Base-by-base conservation (phyloP, 2,113 vertebrate genomes). In the Petrocephalus zakoni region DNA sequence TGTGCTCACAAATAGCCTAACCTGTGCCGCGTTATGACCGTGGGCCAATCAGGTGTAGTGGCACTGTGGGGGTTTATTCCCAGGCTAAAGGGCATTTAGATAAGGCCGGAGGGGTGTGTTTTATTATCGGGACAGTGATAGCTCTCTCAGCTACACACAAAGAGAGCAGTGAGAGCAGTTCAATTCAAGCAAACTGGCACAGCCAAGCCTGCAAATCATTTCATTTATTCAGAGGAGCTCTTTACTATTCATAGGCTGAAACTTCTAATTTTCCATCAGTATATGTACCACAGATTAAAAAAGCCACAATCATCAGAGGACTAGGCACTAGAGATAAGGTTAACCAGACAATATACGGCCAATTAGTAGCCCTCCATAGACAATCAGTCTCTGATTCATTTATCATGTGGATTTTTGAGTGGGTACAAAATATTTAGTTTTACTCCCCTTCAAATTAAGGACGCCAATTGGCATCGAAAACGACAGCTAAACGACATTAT, bases 261-360 rank as follows among this genome's bases (percentile, higher is more conserved):
- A 87, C 61, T 75, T 81, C 22, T 72, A 56, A 55, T 86, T 86
- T 34, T 86, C 85, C 53, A 55, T 86, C 52, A 21, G 85, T 86
- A 86, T 34, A 37, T 56, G 52, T 47, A 68, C 25, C 9, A 13
- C 49, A 78, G 29, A 37, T 15, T 81, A n/a, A 53, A n/a, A 88
- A 52, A 47, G 42, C 42, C 22, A 78, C 13, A 78, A 53, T 53
- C 51, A 34, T 86, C 52, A 25, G 19, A 89, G 88, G 78, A 51
- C 85, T 88, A 87, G 81, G 34, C 68, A 90, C 22, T 85, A 52
- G 46, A 49, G 49, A 17, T 51, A 25, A 85, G 82, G 82, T 85
- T 85, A 85, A 85, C 46, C 47, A 85, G 82, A 85, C 49, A 29
- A 47, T 85, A 85, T 22, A 25, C 82, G 29, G 49, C 10, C 21